Evolutionary conservation across 2,113 vertebrate species (phyloP), one percentile per base, ranked within the genome.

Genomic region (Cairina moschata): DNA sequence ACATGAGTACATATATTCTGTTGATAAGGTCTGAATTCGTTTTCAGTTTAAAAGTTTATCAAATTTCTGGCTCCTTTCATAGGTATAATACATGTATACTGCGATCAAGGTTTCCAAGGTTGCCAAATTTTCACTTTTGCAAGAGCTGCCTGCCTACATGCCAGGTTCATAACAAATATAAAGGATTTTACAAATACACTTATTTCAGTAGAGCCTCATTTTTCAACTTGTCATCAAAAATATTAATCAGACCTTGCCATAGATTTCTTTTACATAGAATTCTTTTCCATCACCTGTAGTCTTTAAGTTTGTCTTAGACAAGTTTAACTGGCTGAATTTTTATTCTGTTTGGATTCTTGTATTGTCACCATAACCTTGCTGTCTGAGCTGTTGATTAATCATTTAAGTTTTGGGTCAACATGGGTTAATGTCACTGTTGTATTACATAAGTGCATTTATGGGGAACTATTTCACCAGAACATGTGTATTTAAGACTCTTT

Each of bases 181-280:
- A 76, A 91, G 85, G 55, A 85, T 80, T 87, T 83, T 65, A 73
- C 59, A 62, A 82, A 86, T 58, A 92, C 72, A 29, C 76, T 86
- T 4, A 79, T 91, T 95, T 83, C 81, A 87, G 66, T 36, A 56
- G 91, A 93, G 67, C 17, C 78, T 91, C 86, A 80, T 94, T 96
- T 95, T 95, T 95, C 94, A 95, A 44, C 55, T 59, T 6, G 11
- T 68, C 89, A 91, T 95, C 84, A 96, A 95, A 97, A 90, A 83
- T 91, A 95, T 95, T 92, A 92, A 94, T 95, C 93, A 96, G 90
- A n/a, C 22, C 40, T 50, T 76, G 62, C 63, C 67, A 63, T 29
- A 94, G 84, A 96, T 91, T 95, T 91, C 26, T 95, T 95, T 85
- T 87, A 28, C 60, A 65, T 50, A 76, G 74, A 48, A 48, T 48